These are phyloP conservation scores for Lytechinus pictus DNA, from an alignment of 35 echinoderm and acorn worm species.

Conservation along the genomic window DNA sequence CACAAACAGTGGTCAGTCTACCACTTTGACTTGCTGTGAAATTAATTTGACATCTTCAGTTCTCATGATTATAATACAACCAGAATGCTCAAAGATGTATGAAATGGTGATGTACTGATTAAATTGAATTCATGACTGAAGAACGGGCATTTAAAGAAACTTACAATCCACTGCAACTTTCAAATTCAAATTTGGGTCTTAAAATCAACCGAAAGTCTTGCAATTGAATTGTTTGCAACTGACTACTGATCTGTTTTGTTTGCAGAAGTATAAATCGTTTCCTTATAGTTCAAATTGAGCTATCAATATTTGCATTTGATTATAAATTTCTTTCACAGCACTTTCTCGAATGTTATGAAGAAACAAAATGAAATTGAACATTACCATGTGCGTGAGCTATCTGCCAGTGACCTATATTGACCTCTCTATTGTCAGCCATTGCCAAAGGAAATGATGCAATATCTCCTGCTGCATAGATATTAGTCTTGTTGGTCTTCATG, in stretches of 20 bases:
- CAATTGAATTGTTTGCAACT: too few relatives aligned
- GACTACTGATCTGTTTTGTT: too few relatives aligned
- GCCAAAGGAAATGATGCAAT: constrained; percentile 81
- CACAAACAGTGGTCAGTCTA: neutral
- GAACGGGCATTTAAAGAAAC: too few relatives aligned
- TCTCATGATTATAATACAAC: neutral
- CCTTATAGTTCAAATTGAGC: too few relatives aligned
- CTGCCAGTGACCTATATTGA: constrained; percentile 93
- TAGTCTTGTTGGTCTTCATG: constrained; percentile 74
- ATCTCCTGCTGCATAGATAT: constrained; percentile 87
- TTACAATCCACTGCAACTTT: too few relatives aligned
- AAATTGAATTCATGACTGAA: neutral
- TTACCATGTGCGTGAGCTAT: constrained; percentile 90
- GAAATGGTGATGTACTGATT: neutral
- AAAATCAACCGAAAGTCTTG: too few relatives aligned
- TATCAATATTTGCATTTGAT: too few relatives aligned
- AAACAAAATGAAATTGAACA: neutral
- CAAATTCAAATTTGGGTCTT: too few relatives aligned
- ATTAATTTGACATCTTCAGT: neutral
- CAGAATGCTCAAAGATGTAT: neutral
- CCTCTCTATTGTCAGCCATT: constrained; percentile 57
- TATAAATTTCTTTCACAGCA: too few relatives aligned
- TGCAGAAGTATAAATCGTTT: too few relatives aligned
- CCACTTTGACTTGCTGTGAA: neutral
- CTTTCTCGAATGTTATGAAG: neutral